Evolutionary conservation across 2,113 vertebrate genomes (phyloP).

Genomic region (Pteronura brasiliensis): DNA sequence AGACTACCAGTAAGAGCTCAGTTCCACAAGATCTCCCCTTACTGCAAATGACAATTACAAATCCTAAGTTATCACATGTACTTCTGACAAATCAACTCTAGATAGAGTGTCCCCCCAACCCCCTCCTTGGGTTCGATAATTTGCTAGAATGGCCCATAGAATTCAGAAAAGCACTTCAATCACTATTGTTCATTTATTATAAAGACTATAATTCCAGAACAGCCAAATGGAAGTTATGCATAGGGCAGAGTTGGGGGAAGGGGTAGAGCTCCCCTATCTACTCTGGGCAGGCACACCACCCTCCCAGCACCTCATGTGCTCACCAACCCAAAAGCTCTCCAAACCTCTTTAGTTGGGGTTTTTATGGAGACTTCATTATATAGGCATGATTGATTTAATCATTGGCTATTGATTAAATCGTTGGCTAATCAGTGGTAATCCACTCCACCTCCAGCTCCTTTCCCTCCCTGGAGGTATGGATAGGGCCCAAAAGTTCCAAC

Average conservation of each 20-base stretch:
- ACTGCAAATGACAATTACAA: neutral
- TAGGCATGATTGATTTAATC: neutral
- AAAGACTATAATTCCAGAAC: neutral
- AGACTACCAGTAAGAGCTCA: neutral
- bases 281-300: neutral
- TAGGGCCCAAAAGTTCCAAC: neutral
- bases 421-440: neutral
- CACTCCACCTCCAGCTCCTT: neutral
- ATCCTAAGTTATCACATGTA: neutral
- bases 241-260: neutral
- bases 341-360: neutral
- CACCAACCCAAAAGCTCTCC: neutral
- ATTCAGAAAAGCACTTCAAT: neutral
- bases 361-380: neutral
- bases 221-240: neutral
- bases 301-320: neutral
- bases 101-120: neutral
- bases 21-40: neutral
- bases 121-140: neutral
- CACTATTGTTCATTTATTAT: neutral
- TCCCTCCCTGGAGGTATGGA: neutral
- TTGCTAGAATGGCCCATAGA: neutral
- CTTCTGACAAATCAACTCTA: neutral
- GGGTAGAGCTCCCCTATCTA: neutral
- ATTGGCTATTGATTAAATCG: no score